Conservation (phyloP, 2,888 invertebrate species). For the Monopis laevigella region DNA sequence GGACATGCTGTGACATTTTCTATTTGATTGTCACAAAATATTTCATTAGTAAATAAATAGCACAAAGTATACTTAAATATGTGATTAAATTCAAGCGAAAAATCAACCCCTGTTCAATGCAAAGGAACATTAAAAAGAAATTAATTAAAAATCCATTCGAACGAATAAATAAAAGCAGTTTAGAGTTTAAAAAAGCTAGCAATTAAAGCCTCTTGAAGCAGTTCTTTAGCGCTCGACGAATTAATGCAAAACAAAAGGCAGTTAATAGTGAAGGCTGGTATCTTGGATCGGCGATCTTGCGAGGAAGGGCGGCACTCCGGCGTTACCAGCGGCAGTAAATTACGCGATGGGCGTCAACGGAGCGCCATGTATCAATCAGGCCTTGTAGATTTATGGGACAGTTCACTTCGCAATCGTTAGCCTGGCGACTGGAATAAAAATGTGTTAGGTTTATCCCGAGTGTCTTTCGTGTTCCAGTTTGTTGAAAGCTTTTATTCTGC, state of each 20-base stretch:
- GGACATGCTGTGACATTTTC: too few species aligned
- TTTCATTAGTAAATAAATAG: too few species aligned
- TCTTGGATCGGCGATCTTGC: background rate
- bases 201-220: constrained; percentile 10
- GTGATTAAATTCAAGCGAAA: too few species aligned
- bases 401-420: constrained; percentile 63
- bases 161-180: too few species aligned
- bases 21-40: too few species aligned
- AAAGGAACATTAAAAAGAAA: too few species aligned
- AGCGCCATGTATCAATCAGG: constrained; percentile 69
- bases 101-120: too few species aligned
- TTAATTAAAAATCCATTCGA: too few species aligned
- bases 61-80: too few species aligned
- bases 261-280: constrained; percentile 10
- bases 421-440: constrained; percentile 46
- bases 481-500: constrained; percentile 2
- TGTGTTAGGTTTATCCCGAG: constrained; percentile 52
- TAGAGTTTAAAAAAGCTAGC: constrained; percentile 7
- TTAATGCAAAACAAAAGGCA: constrained; percentile 66
- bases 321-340: constrained; percentile 71
- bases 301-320: constrained; percentile 31
- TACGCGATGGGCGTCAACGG: constrained; percentile 71
- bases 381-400: constrained; percentile 60
- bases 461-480: constrained; percentile 27
- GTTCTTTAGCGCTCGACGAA: constrained; percentile 41